phyloP scores from a whole-genome alignment of 2,113 vertebrate species.

The Paralichthys olivaceus region DNA sequence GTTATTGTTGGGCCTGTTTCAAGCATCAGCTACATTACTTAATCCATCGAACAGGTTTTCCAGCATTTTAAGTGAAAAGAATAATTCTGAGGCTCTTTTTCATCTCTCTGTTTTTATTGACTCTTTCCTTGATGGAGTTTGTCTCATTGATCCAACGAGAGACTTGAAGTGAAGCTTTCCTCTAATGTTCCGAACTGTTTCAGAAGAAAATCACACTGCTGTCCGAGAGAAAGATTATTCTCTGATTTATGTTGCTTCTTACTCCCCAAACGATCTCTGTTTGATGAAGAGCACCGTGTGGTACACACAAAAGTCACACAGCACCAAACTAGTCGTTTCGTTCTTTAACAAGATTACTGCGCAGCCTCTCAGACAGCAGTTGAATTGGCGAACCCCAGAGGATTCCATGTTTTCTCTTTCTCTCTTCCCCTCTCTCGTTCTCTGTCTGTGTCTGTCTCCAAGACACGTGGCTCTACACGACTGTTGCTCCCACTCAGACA shows the following conservation, averaged over 20 bases:
- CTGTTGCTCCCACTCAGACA: constrained; percentile 24
- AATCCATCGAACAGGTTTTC: neutral
- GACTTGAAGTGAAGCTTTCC: constrained; percentile 33
- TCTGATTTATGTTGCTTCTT: constrained; percentile 28
- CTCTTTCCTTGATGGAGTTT: constrained; percentile 1
- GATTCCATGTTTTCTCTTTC: constrained; percentile 50
- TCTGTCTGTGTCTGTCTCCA: constrained; percentile 63
- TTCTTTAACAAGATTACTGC: constrained; percentile 65
- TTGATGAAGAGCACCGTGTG: constrained; percentile 24
- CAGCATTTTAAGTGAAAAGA: neutral
- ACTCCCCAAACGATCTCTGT: constrained; percentile 18
- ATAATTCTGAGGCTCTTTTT: neutral
- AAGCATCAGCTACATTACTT: too few relatives aligned
- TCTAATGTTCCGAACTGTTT: constrained; percentile 15
- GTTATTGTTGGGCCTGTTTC: too few relatives aligned
- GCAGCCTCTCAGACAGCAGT: constrained; percentile 64
- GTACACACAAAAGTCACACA: constrained; percentile 43
- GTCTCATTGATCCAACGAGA: constrained; percentile 27
- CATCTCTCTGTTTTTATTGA: neutral
- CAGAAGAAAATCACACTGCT: constrained; percentile 5
- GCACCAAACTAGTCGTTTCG: constrained; percentile 31
- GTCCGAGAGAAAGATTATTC: constrained; percentile 8
- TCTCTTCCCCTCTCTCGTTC: constrained; percentile 34
- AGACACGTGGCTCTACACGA: constrained; percentile 64
- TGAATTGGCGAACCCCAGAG: constrained; percentile 60